Evolutionary conservation across 2,113 vertebrate species (phyloP), one percentile per base, ranked within the genome.

Genomic region (Paracanthobrama guichenoti): DNA sequence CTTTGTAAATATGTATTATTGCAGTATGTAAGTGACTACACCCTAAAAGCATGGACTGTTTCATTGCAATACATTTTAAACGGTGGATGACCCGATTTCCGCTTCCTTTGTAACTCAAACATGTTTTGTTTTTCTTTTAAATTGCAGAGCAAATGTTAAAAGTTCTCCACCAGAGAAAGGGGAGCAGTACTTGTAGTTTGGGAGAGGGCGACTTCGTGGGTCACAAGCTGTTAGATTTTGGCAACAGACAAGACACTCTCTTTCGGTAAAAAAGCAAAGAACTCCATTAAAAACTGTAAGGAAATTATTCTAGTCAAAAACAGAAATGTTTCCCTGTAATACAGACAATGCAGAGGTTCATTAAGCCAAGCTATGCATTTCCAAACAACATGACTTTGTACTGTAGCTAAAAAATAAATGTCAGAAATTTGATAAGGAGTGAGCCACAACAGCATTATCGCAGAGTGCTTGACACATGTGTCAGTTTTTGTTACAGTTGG

Each of bases 71-170:
- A 35, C 82, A 53, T 84, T 83, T 79, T 83, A 82, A 64, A 6
- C 81, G 42, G 74, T 88, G 87, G 88, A 87, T 90, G 53, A 55
- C 53, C 85, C 91, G 90, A 85, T 64, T 86, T 88, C 80, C 67
- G 75, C 88, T 86, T 91, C 83, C 85, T 31, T 62, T 60, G 78
- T 74, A 85, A 86, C 86, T 94, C 91, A 94, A 95, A 93, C 73
- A 0, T 95, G 91, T 96, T 92, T 94, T 82, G 79, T 82, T 93
- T 93, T 89, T 95, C 91, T 96, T 95, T 96, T 96, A 94, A 96
- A 96, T 95, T 95, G 90, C 96, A 97, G 96, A 94, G 91, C 94
- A 93, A 92, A 95, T 95, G 93, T 97, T 94, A 97, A 97, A 94
- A 93, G 94, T 92, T 93, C 95, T 82, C 93, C 95, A 94, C 93